A percentile compares a stretch with the other conserved stretches of the same genome.
Evolutionary conservation across 2,113 vertebrate genomes (phyloP).

Genomic region (Tylochromis polylepis): DNA sequence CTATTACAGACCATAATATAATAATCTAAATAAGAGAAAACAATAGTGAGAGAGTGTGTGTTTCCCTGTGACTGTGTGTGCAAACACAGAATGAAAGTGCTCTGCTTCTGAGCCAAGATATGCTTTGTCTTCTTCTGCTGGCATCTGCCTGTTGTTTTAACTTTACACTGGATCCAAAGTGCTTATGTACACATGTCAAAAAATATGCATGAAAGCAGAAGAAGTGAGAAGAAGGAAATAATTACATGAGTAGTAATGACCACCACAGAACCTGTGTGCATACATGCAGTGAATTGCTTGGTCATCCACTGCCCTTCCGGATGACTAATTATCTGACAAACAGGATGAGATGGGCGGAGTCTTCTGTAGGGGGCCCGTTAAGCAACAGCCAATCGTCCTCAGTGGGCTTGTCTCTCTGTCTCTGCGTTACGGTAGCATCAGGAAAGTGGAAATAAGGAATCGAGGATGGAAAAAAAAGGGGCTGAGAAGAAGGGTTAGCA

Average conservation of each 20-base stretch:
- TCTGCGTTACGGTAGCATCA: conserved; percentile 31
- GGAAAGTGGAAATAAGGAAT: conserved; percentile 47
- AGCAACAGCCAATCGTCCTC: conserved; percentile 51
- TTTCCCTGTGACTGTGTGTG: not conserved
- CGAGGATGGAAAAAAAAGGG: not conserved
- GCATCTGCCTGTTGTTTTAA: not conserved
- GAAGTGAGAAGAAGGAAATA: not conserved
- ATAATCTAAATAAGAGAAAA: not conserved
- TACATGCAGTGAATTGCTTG: not conserved
- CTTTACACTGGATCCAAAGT: conserved; percentile 16
- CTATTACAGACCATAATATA: not conserved
- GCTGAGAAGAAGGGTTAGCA: conserved; percentile 4
- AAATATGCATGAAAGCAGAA: not conserved
- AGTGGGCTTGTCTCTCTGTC: conserved; percentile 38
- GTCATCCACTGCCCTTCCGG: not conserved
- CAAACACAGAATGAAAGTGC: not conserved
- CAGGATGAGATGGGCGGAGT: conserved; percentile 51
- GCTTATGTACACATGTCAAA: not conserved
- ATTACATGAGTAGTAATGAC: not conserved
- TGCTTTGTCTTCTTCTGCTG: conserved; percentile 10
- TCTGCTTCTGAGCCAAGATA: not conserved
- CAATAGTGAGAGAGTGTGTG: not conserved
- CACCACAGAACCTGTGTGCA: not conserved
- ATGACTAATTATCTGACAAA: conserved; percentile 43
- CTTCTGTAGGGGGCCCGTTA: conserved; percentile 52